These are phyloP conservation scores for Danionella cerebrum DNA, from an alignment of 2,113 vertebrate genomes.

Conservation along the genomic window DNA sequence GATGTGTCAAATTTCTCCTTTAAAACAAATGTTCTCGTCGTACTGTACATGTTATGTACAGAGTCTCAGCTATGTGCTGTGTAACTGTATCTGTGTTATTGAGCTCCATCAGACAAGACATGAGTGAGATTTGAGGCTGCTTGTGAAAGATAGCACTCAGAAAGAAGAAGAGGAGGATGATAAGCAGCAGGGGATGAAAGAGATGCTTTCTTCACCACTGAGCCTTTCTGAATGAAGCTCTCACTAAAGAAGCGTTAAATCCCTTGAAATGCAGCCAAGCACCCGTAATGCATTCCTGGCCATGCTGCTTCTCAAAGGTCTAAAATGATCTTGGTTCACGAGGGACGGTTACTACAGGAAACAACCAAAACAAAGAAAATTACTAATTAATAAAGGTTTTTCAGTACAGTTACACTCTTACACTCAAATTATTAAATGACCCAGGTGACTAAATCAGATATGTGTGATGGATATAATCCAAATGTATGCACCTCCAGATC, in stretches of 20 bases:
- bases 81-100: slow-evolving; percentile 20
- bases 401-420: no score
- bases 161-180: slow-evolving; percentile 25
- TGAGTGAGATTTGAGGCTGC: slow-evolving; percentile 22
- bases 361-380: not conserved
- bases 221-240: slow-evolving; percentile 52
- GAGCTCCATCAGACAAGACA: slow-evolving; percentile 32
- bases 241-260: slow-evolving; percentile 66
- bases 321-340: slow-evolving; percentile 14
- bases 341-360: no score
- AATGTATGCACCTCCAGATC: no score
- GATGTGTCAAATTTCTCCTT: no score
- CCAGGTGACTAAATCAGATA: no score
- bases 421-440: no score
- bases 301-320: not conserved
- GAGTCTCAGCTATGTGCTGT: not conserved
- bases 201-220: slow-evolving; percentile 53
- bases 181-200: slow-evolving; percentile 14
- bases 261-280: slow-evolving; percentile 55
- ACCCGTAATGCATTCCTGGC: slow-evolving; percentile 57
- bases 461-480: no score
- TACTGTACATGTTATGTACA: not conserved
- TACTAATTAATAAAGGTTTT: no score
- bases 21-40: no score
- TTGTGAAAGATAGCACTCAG: slow-evolving; percentile 30